These are phyloP conservation scores for Hydropotes inermis DNA, from an alignment of 2,113 vertebrate species.

Conservation along the genomic window DNA sequence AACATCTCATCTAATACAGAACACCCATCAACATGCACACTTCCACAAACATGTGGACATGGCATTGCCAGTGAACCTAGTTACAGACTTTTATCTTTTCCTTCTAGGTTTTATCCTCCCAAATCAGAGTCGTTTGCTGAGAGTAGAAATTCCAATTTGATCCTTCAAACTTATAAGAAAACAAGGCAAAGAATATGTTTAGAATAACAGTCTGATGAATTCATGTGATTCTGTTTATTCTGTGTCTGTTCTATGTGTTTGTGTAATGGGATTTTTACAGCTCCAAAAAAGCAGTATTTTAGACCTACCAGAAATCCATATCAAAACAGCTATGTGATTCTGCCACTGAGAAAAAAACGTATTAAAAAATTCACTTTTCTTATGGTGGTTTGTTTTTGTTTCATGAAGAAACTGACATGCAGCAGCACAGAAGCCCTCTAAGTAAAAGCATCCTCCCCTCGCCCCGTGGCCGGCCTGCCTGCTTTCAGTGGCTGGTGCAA, in stretches of 20 bases:
- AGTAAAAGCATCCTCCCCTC: not conserved
- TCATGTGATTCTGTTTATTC: constrained; percentile 30
- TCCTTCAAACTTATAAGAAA: constrained; percentile 45
- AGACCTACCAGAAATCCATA: constrained; percentile 18
- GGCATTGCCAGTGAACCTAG: not conserved
- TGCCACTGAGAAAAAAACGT: constrained; percentile 64
- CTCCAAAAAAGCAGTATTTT: constrained; percentile 61
- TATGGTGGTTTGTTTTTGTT: constrained; percentile 67
- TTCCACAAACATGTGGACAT: not conserved
- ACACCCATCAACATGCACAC: not conserved
- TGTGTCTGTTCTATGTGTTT: constrained; percentile 63
- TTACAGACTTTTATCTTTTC: not conserved
- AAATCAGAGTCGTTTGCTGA: constrained; percentile 1
- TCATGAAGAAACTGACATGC: not conserved
- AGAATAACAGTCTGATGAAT: constrained; percentile 42
- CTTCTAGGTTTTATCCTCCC: not conserved
- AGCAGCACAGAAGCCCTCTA: not conserved
- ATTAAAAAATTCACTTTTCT: constrained; percentile 69
- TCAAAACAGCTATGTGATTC: constrained; percentile 53
- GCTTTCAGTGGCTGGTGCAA: not conserved
- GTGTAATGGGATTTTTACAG: constrained; percentile 67
- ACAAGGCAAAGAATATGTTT: constrained; percentile 44
- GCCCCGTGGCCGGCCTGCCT: not conserved
- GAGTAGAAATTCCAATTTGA: constrained; percentile 44
- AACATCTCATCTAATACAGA: not conserved